Conservation (phyloP, 2,113 vertebrate genomes). For the Phaethornis superciliosus region DNA sequence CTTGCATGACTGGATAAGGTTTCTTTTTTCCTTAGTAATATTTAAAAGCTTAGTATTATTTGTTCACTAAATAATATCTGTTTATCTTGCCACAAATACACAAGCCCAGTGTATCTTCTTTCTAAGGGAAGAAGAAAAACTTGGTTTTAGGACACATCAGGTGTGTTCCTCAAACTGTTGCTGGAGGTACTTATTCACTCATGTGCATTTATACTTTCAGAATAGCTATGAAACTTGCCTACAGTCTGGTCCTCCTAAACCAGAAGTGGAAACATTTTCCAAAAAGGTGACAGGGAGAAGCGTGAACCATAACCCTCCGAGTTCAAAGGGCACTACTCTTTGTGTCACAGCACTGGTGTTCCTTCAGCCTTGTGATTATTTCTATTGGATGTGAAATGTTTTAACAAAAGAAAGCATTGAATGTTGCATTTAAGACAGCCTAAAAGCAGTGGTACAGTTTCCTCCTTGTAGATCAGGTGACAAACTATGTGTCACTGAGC, state of each 20-base stretch:
- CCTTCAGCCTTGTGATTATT: not conserved
- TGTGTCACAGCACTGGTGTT: not conserved
- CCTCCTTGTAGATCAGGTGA: not conserved
- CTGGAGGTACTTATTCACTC: not conserved
- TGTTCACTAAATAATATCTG: not conserved
- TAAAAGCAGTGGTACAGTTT: not conserved
- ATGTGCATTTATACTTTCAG: not conserved
- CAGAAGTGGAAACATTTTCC: not conserved
- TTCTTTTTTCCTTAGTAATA: not conserved
- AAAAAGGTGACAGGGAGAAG: not conserved
- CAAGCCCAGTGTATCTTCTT: not conserved
- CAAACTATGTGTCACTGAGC: not conserved
- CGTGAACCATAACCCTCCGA: rapidly evolving
- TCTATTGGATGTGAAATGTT: not conserved
- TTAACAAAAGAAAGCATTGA: not conserved
- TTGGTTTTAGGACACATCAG: not conserved
- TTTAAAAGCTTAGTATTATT: not conserved
- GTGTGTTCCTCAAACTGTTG: not conserved
- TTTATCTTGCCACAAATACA: not conserved
- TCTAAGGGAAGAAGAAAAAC: not conserved
- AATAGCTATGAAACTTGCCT: not conserved
- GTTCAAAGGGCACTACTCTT: not conserved
- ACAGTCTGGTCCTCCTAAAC: not conserved
- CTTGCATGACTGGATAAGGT: not conserved
- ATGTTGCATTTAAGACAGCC: not conserved